Percentiles rank a stretch among this genome's conserved stretches.
These are phyloP conservation scores for Dryadula phaetusa DNA, from an alignment of 2,888 invertebrate species.

Conservation along the genomic window DNA sequence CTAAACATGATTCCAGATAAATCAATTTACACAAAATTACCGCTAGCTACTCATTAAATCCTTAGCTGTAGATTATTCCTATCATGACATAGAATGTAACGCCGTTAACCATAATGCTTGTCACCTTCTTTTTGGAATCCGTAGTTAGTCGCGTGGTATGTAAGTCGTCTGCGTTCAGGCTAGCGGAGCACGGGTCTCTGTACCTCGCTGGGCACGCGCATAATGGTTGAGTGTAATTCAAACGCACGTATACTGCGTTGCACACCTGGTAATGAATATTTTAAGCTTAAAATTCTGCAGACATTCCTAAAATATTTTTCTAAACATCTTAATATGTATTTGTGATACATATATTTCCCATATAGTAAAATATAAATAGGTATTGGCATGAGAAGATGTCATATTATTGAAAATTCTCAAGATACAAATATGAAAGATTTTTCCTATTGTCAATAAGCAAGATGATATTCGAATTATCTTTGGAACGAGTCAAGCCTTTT, in stretches of 20 bases:
- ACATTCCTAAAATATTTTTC: too few relatives aligned
- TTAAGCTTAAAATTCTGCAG: not conserved
- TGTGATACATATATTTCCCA: too few relatives aligned
- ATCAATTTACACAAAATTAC: slow-evolving; percentile 29
- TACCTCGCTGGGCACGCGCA: slow-evolving; percentile 96
- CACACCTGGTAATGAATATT: slow-evolving; percentile 86
- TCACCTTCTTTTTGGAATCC: slow-evolving; percentile 92
- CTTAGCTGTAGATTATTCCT: slow-evolving; percentile 32
- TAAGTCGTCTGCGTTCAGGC: slow-evolving; percentile 94
- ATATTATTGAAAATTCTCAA: not conserved
- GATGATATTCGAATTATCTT: slow-evolving; percentile 13
- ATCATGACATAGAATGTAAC: slow-evolving; percentile 38
- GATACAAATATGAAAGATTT: not conserved
- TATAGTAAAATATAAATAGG: too few relatives aligned
- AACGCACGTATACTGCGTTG: slow-evolving; percentile 95
- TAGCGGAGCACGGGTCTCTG: slow-evolving; percentile 95
- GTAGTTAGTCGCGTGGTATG: slow-evolving; percentile 96
- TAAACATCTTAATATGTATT: too few relatives aligned
- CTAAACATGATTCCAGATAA: slow-evolving; percentile 11
- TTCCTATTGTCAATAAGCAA: slow-evolving; percentile 4
- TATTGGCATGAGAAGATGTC: not conserved
- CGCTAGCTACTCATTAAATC: slow-evolving; percentile 24
- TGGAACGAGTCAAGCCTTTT: not conserved
- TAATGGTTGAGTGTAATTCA: slow-evolving; percentile 96
- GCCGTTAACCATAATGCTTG: slow-evolving; percentile 37